Evolutionary conservation across 2,797 vertebrate genomes (phyloP).

Genomic region (Pygocentrus nattereri): DNA sequence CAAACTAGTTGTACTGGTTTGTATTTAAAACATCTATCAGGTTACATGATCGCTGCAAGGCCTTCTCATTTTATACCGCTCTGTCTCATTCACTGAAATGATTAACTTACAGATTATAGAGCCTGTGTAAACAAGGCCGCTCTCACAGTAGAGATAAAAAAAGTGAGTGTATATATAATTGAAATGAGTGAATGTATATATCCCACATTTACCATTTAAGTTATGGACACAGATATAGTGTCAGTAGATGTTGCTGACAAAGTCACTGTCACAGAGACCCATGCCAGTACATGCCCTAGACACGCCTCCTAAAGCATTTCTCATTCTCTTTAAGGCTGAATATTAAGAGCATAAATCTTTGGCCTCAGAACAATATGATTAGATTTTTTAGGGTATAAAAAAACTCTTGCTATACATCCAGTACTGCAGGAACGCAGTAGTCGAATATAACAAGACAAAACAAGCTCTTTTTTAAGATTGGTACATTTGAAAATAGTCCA

Average conservation of each 20-base stretch:
- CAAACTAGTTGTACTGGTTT: constrained; percentile 30
- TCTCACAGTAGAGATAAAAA: neutral
- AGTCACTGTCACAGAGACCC: neutral
- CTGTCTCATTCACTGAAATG: neutral
- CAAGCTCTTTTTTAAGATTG: too few relatives aligned
- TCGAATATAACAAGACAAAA: neutral
- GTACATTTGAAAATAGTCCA: too few relatives aligned
- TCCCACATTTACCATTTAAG: neutral
- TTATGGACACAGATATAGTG: neutral
- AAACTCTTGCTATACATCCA: too few relatives aligned
- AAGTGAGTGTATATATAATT: neutral
- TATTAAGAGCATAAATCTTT: neutral
- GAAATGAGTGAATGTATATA: neutral
- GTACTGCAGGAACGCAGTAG: neutral
- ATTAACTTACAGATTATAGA: neutral
- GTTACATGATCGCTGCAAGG: neutral
- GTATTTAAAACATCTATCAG: neutral
- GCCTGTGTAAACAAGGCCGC: neutral
- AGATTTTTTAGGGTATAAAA: too few relatives aligned
- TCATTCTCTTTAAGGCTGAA: neutral
- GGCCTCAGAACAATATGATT: too few relatives aligned
- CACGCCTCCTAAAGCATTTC: neutral
- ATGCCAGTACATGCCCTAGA: constrained; percentile 7
- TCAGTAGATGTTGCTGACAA: neutral
- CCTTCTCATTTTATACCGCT: neutral